These are phyloP conservation scores for Eclectus roratus DNA, from an alignment of 2,113 vertebrate genomes.

Conservation along the genomic window DNA sequence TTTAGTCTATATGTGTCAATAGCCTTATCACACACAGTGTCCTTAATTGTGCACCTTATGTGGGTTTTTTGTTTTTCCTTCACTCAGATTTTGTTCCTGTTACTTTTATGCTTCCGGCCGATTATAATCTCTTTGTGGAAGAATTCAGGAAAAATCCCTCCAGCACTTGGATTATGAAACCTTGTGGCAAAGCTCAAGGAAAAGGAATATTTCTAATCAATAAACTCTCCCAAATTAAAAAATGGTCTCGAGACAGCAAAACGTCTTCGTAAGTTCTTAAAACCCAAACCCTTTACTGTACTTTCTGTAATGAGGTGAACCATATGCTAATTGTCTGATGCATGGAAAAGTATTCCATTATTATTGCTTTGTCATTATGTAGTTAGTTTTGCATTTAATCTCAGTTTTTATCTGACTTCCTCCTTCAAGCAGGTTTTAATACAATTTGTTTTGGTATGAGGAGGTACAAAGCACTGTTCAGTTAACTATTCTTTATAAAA, in stretches of 20 bases:
- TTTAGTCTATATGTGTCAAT: neutral
- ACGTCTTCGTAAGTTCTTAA: conserved; percentile 86
- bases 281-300: neutral
- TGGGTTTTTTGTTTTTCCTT: neutral
- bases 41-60: neutral
- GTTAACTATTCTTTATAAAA: neutral
- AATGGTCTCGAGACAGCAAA: conserved; percentile 97
- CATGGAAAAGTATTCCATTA: neutral
- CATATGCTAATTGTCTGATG: neutral
- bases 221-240: conserved; percentile 98
- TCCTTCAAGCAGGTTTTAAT: neutral
- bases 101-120: conserved; percentile 96
- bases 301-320: neutral
- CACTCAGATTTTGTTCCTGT: conserved; percentile 92
- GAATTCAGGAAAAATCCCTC: conserved; percentile 96
- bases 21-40: neutral
- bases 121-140: conserved; percentile 98
- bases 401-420: conserved; percentile 10
- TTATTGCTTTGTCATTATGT: neutral
- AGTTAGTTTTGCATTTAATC: neutral
- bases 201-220: conserved; percentile 99
- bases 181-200: conserved; percentile 96
- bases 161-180: conserved; percentile 99
- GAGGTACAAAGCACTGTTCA: neutral
- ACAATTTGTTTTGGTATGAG: neutral